Evolutionary conservation across 2,888 invertebrate species (phyloP).

Genomic region (Caenorhabditis zanzibari): DNA sequence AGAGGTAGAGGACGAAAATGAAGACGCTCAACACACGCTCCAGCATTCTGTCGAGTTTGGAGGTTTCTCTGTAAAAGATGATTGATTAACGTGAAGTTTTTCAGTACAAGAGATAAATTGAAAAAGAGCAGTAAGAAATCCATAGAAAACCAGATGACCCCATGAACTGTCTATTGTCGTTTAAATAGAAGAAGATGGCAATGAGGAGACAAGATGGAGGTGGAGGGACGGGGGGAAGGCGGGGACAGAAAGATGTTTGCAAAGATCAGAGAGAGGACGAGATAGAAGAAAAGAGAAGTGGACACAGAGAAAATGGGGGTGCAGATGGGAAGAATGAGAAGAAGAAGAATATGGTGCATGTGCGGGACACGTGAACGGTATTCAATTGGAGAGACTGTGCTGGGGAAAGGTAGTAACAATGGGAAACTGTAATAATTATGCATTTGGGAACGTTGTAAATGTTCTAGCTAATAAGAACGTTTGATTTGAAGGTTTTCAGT

Average conservation of each 20-base stretch:
- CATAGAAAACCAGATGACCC: slow-evolving; percentile 3
- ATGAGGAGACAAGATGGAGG: slow-evolving; percentile 22
- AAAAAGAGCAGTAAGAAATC: slow-evolving; percentile 1
- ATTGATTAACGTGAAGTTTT: not conserved
- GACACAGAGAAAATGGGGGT: slow-evolving; percentile 35
- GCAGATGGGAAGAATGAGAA: slow-evolving; percentile 16
- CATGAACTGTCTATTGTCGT: slow-evolving; percentile 22
- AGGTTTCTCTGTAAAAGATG: slow-evolving; percentile 21
- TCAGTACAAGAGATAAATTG: not conserved
- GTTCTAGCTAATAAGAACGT: no score
- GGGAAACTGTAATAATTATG: not conserved
- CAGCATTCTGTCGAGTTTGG: slow-evolving; percentile 65
- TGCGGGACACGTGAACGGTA: slow-evolving; percentile 28
- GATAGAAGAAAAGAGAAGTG: slow-evolving; percentile 31
- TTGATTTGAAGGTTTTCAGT: no score
- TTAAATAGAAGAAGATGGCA: slow-evolving; percentile 43
- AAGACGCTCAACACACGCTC: slow-evolving; percentile 72
- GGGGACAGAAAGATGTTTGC: slow-evolving; percentile 43
- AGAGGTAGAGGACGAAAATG: slow-evolving; percentile 72
- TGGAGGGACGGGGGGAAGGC: slow-evolving; percentile 14
- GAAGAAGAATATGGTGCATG: slow-evolving; percentile 18
- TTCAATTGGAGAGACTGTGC: not conserved
- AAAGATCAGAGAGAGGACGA: slow-evolving; percentile 48
- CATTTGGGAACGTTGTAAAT: no score
- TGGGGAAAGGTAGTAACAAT: not conserved